Evolutionary conservation across 2,888 invertebrate species (phyloP).

Genomic region (Hypomecis atomaria): DNA sequence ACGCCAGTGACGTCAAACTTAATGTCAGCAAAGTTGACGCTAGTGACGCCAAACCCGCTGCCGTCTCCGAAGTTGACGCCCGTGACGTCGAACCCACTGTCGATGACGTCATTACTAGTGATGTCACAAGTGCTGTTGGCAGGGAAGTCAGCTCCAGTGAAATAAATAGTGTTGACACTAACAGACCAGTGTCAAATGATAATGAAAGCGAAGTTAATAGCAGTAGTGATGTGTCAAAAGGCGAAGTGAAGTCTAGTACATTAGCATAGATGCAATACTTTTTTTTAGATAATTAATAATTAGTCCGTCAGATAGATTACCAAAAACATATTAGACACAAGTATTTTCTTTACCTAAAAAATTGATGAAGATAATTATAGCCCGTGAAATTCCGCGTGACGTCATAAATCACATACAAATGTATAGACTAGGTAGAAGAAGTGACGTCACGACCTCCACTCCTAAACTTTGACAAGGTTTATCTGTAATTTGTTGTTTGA

Average conservation of each 20-base stretch:
- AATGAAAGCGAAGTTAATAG: not conserved
- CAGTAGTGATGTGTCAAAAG: not conserved
- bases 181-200: not conserved
- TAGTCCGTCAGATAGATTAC: no score
- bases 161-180: not conserved
- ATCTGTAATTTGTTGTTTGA: no score
- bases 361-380: no score
- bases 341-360: no score
- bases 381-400: no score
- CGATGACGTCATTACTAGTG: conserved; percentile 1
- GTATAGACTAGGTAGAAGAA: no score
- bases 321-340: no score
- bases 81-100: not conserved
- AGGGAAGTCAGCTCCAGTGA: conserved; percentile 28
- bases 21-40: not conserved
- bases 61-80: conserved; percentile 43
- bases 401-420: no score
- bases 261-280: no score
- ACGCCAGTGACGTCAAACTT: not conserved
- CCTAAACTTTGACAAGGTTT: no score
- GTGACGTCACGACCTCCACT: no score
- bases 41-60: conserved; percentile 45
- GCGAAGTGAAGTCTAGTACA: not conserved
- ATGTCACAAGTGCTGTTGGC: conserved; percentile 51
- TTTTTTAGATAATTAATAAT: no score